A percentile compares a stretch with the other conserved stretches of the same genome.
These are phyloP conservation scores for Brachionus rotundiformis DNA, from an alignment of 1,140 invertebrate genomes.

Conservation along the genomic window DNA sequence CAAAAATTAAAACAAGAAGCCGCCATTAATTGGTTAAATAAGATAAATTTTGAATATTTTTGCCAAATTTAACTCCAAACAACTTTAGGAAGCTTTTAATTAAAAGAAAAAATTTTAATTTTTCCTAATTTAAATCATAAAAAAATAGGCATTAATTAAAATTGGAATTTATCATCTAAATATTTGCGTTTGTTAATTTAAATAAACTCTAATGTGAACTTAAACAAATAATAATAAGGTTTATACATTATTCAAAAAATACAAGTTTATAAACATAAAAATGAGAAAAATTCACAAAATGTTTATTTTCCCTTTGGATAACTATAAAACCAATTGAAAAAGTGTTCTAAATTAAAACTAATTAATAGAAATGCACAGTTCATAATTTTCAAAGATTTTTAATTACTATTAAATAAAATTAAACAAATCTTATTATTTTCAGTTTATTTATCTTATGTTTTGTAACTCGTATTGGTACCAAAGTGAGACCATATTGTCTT, in stretches of 20 bases:
- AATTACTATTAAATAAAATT: no score
- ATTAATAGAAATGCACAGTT: no score
- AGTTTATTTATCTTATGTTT: no score
- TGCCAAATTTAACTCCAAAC: background rate
- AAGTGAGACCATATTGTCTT: no score
- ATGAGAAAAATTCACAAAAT: background rate
- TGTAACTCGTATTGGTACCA: no score
- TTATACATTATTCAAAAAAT: no score
- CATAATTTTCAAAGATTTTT: no score
- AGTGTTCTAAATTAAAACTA: no score
- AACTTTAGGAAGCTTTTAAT: background rate
- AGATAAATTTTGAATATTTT: slow-evolving; percentile 1
- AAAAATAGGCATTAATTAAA: background rate
- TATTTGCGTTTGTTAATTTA: background rate
- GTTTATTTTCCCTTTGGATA: no score
- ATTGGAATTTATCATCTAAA: background rate
- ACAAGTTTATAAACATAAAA: background rate
- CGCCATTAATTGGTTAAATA: background rate
- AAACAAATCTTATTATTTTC: no score
- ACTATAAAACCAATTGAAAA: no score
- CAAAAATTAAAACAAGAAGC: background rate
- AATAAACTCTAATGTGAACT: background rate
- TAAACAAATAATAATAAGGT: no score
- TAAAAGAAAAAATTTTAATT: background rate
- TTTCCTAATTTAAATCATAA: background rate